phyloP scores from a whole-genome alignment of 2,113 vertebrate species.

The Pampusana beccarii region DNA sequence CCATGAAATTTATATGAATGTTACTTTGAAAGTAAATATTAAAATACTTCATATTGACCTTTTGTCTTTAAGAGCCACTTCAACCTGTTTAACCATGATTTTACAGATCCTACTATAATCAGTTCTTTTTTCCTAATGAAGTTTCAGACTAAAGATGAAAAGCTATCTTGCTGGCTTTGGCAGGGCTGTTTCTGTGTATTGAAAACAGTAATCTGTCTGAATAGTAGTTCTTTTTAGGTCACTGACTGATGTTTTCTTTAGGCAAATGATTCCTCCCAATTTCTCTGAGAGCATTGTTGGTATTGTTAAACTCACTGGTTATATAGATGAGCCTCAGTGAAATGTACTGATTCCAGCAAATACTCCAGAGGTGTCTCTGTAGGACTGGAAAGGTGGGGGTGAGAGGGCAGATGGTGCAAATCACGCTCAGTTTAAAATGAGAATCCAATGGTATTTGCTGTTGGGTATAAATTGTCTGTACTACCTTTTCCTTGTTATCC shows the following conservation, averaged over 20 bases:
- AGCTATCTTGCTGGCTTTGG: background rate
- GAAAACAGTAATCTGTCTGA: background rate
- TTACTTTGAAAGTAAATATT: background rate
- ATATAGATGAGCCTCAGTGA: background rate
- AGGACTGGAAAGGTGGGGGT: background rate
- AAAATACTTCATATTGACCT: background rate
- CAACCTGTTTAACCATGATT: background rate
- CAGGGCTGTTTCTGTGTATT: background rate
- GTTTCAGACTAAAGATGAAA: background rate
- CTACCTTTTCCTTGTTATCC: background rate
- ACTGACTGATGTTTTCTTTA: background rate
- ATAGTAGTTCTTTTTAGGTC: background rate
- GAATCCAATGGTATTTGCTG: background rate
- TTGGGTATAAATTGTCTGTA: background rate
- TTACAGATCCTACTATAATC: background rate
- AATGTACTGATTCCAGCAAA: background rate
- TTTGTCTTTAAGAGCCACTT: background rate
- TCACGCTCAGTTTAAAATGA: background rate
- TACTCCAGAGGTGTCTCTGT: background rate
- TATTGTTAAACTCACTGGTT: background rate
- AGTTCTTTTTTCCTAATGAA: background rate
- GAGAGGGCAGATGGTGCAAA: background rate
- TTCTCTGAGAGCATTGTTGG: background rate
- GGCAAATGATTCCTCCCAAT: background rate
- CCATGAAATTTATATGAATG: background rate